Percentiles rank a stretch among this genome's conserved stretches.
phyloP scores from a whole-genome alignment of 2,888 invertebrate genomes.

The Chelonus formosanus region DNA sequence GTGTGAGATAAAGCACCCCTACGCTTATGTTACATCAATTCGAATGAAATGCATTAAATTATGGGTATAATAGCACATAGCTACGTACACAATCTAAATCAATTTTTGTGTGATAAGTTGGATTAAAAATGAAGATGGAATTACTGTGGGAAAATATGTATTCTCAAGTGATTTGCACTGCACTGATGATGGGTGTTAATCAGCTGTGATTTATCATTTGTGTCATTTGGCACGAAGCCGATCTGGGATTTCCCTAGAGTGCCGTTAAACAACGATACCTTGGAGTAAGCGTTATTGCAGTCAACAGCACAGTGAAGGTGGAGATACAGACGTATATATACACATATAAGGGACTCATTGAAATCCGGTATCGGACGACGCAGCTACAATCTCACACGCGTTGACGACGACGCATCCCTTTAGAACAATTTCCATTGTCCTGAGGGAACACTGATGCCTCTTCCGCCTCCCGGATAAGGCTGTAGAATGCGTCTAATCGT shows the following conservation, averaged over 20 bases:
- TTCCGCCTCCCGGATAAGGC: slow-evolving; percentile 38
- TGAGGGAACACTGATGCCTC: slow-evolving; percentile 40
- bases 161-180: neutral
- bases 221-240: slow-evolving; percentile 19
- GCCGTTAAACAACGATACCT: slow-evolving; percentile 22
- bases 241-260: slow-evolving; percentile 26
- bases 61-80: neutral
- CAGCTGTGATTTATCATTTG: slow-evolving; percentile 18
- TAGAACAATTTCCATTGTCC: slow-evolving; percentile 48
- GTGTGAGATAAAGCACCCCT: slow-evolving; percentile 11
- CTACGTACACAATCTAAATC: slow-evolving; percentile 1
- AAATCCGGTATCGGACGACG: slow-evolving; percentile 20
- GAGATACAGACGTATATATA: slow-evolving; percentile 12
- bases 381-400: slow-evolving; percentile 12
- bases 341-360: slow-evolving; percentile 1
- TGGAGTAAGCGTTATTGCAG: slow-evolving; percentile 28
- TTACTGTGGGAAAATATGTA: neutral
- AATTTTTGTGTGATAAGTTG: neutral
- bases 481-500: slow-evolving; percentile 53
- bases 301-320: slow-evolving; percentile 12
- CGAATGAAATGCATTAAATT: slow-evolving; percentile 3
- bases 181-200: slow-evolving; percentile 17
- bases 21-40: slow-evolving; percentile 1
- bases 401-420: neutral
- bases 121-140: no score